Conservation (phyloP, 1,140 invertebrate genomes). For the Mizuhopecten yessoensis region DNA sequence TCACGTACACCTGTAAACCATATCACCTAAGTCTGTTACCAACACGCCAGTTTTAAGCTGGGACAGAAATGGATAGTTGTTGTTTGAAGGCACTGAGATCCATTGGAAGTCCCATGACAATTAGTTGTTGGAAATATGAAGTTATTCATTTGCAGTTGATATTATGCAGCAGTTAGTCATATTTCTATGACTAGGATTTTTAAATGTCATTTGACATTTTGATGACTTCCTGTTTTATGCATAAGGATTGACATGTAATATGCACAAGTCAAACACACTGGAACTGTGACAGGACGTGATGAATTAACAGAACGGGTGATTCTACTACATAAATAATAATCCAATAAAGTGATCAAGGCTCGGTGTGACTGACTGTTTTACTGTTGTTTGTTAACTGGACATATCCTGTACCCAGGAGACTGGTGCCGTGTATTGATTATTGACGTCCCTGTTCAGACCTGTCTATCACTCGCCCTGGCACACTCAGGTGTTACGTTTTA, state of each 20-base stretch:
- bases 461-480: not conserved
- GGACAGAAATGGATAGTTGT: not conserved
- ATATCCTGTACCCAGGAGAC: not conserved
- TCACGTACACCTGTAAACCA: not conserved
- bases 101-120: no score
- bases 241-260: no score
- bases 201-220: no score
- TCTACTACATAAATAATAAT: not conserved
- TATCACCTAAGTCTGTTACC: not conserved
- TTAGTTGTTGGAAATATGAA: not conserved
- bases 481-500: not conserved
- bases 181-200: no score
- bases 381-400: not conserved
- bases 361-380: not conserved
- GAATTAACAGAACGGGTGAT: not conserved
- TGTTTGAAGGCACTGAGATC: not conserved
- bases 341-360: not conserved
- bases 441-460: not conserved
- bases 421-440: not conserved
- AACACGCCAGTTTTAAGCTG: not conserved
- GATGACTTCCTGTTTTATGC: no score
- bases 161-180: no score
- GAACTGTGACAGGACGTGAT: not conserved
- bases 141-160: no score
- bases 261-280: no score